Evolutionary conservation across 2,113 vertebrate species (phyloP).

Genomic region (Sinocyclocheilus anophthalmus): DNA sequence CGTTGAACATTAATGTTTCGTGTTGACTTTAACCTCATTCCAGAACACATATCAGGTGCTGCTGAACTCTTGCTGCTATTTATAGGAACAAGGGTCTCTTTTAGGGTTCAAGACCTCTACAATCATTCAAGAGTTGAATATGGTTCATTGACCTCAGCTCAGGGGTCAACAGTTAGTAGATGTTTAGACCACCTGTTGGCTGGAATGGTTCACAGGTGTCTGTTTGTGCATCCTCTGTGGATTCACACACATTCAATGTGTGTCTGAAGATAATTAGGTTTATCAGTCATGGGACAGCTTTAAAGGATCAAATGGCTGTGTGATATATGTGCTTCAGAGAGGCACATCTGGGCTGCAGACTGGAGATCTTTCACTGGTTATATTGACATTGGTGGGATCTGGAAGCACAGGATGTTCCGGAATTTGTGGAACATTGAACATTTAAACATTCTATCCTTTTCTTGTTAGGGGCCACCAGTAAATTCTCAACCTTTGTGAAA

Average conservation of each 20-base stretch:
- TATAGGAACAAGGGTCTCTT: neutral
- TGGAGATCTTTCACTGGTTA: conserved; percentile 2
- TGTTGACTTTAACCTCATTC: neutral
- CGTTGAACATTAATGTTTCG: neutral
- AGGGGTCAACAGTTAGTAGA: neutral
- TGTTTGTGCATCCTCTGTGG: neutral
- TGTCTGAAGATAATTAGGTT: neutral
- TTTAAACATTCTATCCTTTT: conserved; percentile 13
- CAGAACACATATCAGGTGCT: neutral
- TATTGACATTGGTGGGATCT: conserved; percentile 14
- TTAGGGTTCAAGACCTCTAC: neutral
- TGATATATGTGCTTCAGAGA: conserved; percentile 12
- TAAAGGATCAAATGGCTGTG: neutral
- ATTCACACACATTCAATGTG: neutral
- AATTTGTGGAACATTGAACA: conserved; percentile 12
- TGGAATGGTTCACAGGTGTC: conserved; percentile 19
- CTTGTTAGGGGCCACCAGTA: neutral
- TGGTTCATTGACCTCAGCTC: neutral
- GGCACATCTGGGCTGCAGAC: conserved; percentile 49
- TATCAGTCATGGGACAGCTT: conserved; percentile 2
- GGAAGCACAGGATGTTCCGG: conserved; percentile 34
- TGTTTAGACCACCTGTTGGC: conserved; percentile 20
- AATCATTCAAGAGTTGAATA: neutral
- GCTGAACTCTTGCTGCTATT: conserved; percentile 4
- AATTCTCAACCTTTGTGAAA: neutral